Percentiles rank a stretch among this genome's conserved stretches.
phyloP scores from a whole-genome alignment of 1,140 invertebrate species.

The Trichomalopsis sarcophagae region DNA sequence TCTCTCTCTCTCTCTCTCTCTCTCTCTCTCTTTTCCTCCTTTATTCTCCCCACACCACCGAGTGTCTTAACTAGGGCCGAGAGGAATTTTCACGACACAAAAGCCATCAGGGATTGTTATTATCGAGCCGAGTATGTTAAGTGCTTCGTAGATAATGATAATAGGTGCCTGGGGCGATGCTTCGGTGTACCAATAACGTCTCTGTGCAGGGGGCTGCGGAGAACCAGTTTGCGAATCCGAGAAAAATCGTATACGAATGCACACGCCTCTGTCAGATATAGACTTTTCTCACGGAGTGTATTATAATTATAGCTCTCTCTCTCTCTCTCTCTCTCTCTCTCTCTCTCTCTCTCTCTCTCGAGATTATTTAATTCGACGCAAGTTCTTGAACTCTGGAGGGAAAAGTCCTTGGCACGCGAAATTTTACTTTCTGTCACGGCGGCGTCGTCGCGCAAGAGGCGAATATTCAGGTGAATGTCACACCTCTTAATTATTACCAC shows the following conservation, averaged over 20 bases:
- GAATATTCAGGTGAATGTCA: neutral
- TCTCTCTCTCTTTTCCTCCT: neutral
- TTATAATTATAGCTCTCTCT: too few species aligned
- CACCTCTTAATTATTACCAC: too few species aligned
- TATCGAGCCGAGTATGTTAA: neutral
- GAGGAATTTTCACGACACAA: neutral
- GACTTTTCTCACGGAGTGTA: too few species aligned
- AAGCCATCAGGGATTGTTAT: neutral
- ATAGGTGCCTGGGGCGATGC: neutral
- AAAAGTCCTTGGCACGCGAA: neutral
- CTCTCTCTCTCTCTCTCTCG: too few species aligned
- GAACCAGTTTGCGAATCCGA: too few species aligned
- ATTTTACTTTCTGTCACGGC: neutral
- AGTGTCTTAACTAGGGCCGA: neutral
- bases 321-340: too few species aligned
- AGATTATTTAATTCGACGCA: too few species aligned
- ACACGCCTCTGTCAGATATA: too few species aligned
- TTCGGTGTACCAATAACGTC: too few species aligned
- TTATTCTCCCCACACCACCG: neutral
- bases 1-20: neutral
- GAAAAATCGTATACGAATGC: too few species aligned
- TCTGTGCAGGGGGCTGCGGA: too few species aligned
- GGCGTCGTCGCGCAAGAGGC: neutral
- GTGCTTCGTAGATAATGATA: neutral
- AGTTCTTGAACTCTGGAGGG: conserved; percentile 4